These are phyloP conservation scores for Myotis planiceps DNA, from an alignment of 2,797 vertebrate species.

Conservation along the genomic window DNA sequence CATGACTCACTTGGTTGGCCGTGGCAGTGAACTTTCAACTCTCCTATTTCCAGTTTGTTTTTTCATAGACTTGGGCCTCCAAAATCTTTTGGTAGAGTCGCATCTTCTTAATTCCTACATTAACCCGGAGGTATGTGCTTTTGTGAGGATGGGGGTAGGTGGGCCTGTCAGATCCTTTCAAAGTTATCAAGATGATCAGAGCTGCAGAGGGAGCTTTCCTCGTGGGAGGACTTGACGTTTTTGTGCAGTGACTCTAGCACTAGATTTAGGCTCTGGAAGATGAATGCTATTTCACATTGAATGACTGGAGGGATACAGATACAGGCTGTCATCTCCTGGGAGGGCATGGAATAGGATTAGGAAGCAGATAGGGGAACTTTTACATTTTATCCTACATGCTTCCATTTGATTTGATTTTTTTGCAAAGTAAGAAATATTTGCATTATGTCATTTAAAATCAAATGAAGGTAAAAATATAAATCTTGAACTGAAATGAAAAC, in stretches of 20 bases:
- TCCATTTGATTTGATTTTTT: background rate
- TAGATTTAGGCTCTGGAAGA: background rate
- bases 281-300: background rate
- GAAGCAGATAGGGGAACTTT: background rate
- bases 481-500: slow-evolving; percentile 24
- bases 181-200: background rate
- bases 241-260: background rate
- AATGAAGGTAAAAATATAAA: slow-evolving; percentile 24
- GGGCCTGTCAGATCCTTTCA: background rate
- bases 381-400: background rate
- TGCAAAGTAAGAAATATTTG: background rate
- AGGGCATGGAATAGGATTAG: background rate
- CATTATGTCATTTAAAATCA: background rate
- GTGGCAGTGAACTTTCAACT: background rate
- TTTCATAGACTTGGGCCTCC: background rate
- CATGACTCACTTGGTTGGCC: background rate
- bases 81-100: background rate
- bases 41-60: background rate
- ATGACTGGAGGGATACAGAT: background rate
- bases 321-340: background rate
- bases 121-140: background rate
- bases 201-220: background rate
- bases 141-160: background rate
- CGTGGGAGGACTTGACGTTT: background rate
- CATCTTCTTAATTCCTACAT: background rate